Evolutionary conservation across 2,113 vertebrate species (phyloP), one percentile per base, ranked within the genome.

Genomic region (Falco punctatus): DNA sequence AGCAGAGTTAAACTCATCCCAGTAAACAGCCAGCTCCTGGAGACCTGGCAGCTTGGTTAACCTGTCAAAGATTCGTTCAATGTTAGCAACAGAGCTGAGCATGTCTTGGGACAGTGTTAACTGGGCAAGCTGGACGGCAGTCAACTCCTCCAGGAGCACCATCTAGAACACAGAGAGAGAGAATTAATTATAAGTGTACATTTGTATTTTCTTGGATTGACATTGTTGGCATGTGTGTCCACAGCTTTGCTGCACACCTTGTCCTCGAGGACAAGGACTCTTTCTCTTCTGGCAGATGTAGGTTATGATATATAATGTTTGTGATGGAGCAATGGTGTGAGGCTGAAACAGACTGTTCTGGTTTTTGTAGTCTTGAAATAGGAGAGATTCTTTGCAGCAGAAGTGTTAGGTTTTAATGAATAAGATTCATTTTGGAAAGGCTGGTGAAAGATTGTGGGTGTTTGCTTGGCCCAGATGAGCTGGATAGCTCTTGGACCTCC

Each of bases 1-100:
- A 51, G 26, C 61, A 19, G 33, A 20, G 67, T 88, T 95, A 48
- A 96, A 67, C 33, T 73, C 64, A 15, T 95, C 88, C 95, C 96
- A 97, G 72, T 92, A 97, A 20, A 17, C 15, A 1, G 27, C 86
- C 35, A 92, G 7, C 24, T 67, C 85, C 1, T 40, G 35, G 12
- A 72, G n/a, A 10, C 66, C 75, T 10, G 59, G 48, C 33, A 69
- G 49, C n/a, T 55, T 20, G 16, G 59, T 52, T 9, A 96, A 66
- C 21, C 40, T 72, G 26, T 57, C n/a, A 59, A 96, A 94, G 64
- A 97, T 40, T 11, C 3, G 30, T 44, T 96, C n/a, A 3, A 69
- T 38, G 23, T 81, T 61, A 16, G 16, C 38, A 5, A 77, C 61
- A 9, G 74, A 80, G 54, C 44, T 74, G 61, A 70, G 54, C 52